A percentile compares a stretch with the other conserved stretches of the same genome.
phyloP scores from a whole-genome alignment of 2,113 vertebrate genomes.

The Nannobrachium achirus region DNA sequence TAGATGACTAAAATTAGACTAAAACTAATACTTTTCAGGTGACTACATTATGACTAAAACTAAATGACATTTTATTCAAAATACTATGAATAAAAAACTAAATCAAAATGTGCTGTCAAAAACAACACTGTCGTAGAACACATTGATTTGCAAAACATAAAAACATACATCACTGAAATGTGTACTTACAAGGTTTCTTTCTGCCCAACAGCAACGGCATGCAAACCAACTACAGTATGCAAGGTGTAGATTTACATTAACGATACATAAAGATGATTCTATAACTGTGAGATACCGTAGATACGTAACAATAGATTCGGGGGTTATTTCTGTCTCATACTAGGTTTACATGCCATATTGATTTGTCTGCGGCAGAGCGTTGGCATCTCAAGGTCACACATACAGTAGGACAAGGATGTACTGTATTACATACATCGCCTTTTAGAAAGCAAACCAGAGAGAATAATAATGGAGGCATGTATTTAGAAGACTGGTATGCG shows the following conservation, averaged over 20 bases:
- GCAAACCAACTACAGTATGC: too few species aligned
- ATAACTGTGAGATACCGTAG: background rate
- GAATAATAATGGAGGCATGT: slow-evolving; percentile 1
- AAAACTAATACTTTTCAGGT: too few species aligned
- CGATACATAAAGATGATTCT: background rate
- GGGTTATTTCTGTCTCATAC: background rate
- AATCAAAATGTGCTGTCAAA: too few species aligned
- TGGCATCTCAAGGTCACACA: slow-evolving; percentile 13
- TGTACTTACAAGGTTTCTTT: too few species aligned
- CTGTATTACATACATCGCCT: slow-evolving; percentile 4
- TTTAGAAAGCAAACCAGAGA: slow-evolving; percentile 19
- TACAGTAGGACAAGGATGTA: slow-evolving; percentile 1
- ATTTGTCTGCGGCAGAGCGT: slow-evolving; percentile 8
- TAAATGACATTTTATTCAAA: too few species aligned
- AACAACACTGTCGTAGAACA: too few species aligned
- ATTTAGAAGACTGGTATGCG: slow-evolving; percentile 16
- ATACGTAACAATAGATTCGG: too few species aligned
- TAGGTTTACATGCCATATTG: background rate
- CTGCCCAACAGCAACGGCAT: too few species aligned
- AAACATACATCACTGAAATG: background rate
- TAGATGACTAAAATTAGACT: too few species aligned
- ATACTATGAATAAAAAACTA: too few species aligned
- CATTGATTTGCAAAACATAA: background rate
- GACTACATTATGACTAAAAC: too few species aligned
- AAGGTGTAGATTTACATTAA: background rate